Base-by-base conservation (phyloP, 2,888 invertebrate species). In the Tenodera sinensis region DNA sequence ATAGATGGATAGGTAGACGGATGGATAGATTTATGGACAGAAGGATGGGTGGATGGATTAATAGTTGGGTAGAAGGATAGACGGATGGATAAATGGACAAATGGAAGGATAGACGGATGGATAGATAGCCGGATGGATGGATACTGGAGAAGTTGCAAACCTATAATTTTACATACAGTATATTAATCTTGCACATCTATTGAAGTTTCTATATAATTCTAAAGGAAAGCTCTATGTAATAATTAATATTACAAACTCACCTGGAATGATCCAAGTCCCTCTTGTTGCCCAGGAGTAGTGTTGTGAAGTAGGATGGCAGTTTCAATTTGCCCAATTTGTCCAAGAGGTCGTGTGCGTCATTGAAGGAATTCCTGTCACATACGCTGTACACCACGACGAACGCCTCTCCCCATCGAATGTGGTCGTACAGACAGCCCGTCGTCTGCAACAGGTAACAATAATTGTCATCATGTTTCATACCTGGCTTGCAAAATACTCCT, bases 371-470 rank as follows among this genome's bases (percentile, higher is more conserved):
- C 91, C 96, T 95, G 92, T 96, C 96, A 92, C 96, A 96, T 84
- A 97, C 96, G 84, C 97, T 97, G 93, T 97, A 97, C 87, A 97
- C 97, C 91, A 97, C 95, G 54, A 97, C 96, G 93, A 97, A 97
- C 0, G 97, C 97, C 92, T 97, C 97, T 47, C 97, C 97, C 97
- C 97, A 97, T 92, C 97, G 94, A 90, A 97, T 94, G 93, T 97
- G 97, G 92, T 97, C 96, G 91, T 96, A 96, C 88, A 97, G 93
- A 92, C 96, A 96, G 88, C 96, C 96, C 91, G 96, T 96, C 93
- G 96, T 96, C 96, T 96, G 93, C 91, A 88, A 88, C 71, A 89
- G 30, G 20, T 82, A 87, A 28, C 27, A 83, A n/a, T n/a, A n/a
- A 83, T 20, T 42, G 15, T 28, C 9, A 34, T 34, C 34, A 8